Base-by-base conservation (phyloP, 2,113 vertebrate genomes). In the Pungitius pungitius region DNA sequence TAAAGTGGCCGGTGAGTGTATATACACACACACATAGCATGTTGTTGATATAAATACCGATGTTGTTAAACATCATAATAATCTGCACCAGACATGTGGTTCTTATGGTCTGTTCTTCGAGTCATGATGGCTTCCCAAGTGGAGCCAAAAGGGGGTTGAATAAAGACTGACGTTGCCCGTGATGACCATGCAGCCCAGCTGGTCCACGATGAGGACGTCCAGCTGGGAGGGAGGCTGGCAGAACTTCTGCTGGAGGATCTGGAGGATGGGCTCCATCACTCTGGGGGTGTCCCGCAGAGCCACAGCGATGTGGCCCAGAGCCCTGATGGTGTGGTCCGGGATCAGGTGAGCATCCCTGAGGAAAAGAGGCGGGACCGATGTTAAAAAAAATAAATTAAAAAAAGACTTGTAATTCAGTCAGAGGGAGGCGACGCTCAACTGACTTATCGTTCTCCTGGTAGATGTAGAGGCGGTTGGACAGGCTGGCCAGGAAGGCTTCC, bases 161-260 rank as follows among this genome's bases (percentile, higher is more conserved):
- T 5, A 1, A 17, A 27, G 14, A 30, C 94, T 93, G 90, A 98
- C 98, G 12, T 99, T 98, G 78, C 98, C 98, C 0, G 98, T 97
- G 91, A 99, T 99, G 84, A 99, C 97, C 93, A 99, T 94, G 91
- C 98, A 99, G 82, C 97, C 98, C 6, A 99, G 94, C 88, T 99
- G 98, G 88, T 99, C 98, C 4, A 99, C 93, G 87, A 99, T 99
- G 26, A 99, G 96, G 7, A 99, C 96, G 0, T 99, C 98, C 0
- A 99, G 96, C n/a, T 96, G 96, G 10, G 98, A 98, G 0, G 98
- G 97, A 0, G 98, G 98, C 90, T 99, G 97, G 85, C 98, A 99
- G 91, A 99, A 98, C 86, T 99, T 99, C 93, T 99, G 98, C 91
- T 99, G 98, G 1, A 99, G 92, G 87, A 99, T 99, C 92, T 99